Conservation (phyloP, 2,888 invertebrate genomes). For the Zaprionus obscuricornis region DNA sequence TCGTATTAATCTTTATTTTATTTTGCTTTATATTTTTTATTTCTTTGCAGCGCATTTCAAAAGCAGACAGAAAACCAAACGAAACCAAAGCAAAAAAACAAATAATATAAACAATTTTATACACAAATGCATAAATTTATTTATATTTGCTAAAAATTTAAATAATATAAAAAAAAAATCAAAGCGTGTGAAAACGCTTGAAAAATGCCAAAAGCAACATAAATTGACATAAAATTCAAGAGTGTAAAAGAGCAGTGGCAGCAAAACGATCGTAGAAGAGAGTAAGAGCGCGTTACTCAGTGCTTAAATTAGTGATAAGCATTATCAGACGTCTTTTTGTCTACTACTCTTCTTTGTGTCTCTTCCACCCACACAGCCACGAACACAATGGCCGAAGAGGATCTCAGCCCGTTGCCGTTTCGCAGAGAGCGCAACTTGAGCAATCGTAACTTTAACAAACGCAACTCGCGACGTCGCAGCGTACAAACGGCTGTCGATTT, state of each 20-base stretch:
- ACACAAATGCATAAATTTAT: constrained; percentile 7
- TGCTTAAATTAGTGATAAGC: constrained; percentile 43
- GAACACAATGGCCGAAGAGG: constrained; percentile 72
- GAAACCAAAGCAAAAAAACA: constrained; percentile 24
- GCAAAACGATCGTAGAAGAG: background rate
- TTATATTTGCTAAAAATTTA: background rate
- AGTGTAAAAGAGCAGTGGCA: background rate
- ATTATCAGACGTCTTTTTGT: constrained; percentile 41
- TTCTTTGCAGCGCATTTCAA: constrained; percentile 55
- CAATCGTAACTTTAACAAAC: constrained; percentile 78
- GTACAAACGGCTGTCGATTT: constrained; percentile 44
- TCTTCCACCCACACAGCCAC: background rate
- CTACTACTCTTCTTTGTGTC: constrained; percentile 6
- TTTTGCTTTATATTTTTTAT: constrained; percentile 22
- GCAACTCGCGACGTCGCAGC: constrained; percentile 73
- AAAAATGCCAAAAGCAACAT: constrained; percentile 3
- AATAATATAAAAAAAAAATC: constrained; percentile 10
- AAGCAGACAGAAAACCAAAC: constrained; percentile 10
- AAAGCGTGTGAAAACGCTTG: constrained; percentile 20
- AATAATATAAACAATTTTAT: constrained; percentile 50
- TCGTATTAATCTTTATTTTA: constrained; percentile 32
- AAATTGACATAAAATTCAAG: background rate
- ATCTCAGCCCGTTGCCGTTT: constrained; percentile 78
- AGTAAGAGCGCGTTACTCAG: background rate
- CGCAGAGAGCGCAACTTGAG: constrained; percentile 80